phyloP scores from a whole-genome alignment of 2,888 invertebrate species.

The Drosophila imparisetae region DNA sequence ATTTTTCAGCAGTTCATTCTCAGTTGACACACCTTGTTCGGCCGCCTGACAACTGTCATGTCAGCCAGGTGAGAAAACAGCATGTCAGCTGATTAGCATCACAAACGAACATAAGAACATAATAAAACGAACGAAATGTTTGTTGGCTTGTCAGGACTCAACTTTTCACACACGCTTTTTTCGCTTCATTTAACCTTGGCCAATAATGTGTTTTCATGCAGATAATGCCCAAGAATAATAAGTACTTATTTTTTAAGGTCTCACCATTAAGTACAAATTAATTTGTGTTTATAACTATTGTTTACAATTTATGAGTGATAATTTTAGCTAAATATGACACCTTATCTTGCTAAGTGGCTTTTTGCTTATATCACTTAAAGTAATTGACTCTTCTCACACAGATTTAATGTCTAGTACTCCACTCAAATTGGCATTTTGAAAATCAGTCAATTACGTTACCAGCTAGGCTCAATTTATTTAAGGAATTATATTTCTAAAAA shows the following conservation, averaged over 20 bases:
- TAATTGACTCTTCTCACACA: neutral
- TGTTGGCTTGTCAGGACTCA: neutral
- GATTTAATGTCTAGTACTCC: neutral
- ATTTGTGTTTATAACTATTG: neutral
- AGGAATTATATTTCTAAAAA: neutral
- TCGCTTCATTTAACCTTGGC: neutral
- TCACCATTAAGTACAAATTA: neutral
- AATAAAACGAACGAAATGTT: constrained; percentile 14
- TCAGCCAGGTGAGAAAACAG: constrained; percentile 21
- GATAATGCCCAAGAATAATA: neutral
- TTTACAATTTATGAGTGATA: neutral
- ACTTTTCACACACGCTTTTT: neutral
- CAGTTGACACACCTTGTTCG: constrained; percentile 7
- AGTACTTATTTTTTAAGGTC: neutral
- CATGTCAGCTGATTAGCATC: constrained; percentile 31
- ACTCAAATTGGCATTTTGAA: neutral
- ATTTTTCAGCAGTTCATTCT: constrained; percentile 1
- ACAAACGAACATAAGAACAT: neutral
- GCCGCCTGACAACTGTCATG: constrained; percentile 20
- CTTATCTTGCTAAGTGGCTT: neutral
- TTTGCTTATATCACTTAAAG: too few relatives aligned
- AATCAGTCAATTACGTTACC: neutral
- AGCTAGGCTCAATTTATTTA: neutral
- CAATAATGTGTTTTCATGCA: neutral
- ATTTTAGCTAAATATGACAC: neutral